These are phyloP conservation scores for Archaeoteleia sp. DNA, from an alignment of 2,888 invertebrate genomes.

Conservation along the genomic window DNA sequence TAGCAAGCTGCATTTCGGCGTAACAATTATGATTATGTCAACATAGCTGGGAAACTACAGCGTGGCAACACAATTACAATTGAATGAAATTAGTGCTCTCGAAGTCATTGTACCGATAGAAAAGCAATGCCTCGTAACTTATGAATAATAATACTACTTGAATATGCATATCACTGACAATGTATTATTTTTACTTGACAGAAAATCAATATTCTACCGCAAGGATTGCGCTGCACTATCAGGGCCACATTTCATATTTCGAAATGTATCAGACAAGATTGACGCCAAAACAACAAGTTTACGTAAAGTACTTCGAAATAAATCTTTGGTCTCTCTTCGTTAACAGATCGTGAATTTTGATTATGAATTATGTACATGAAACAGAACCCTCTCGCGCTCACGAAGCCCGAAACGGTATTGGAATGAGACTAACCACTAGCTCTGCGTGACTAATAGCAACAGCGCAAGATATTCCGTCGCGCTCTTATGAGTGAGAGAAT, in stretches of 20 bases:
- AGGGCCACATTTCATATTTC: constrained; percentile 35
- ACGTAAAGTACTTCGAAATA: constrained; percentile 17
- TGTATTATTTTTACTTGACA: constrained; percentile 71
- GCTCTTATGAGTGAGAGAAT: too few species aligned
- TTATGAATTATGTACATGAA: too few species aligned
- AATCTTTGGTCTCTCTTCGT: too few species aligned
- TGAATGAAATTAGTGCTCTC: constrained; percentile 30
- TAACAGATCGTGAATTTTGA: too few species aligned
- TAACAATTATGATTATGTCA: constrained; percentile 15
- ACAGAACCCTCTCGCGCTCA: too few species aligned
- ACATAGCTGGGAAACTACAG: constrained; percentile 5
- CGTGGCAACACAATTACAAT: constrained; percentile 25
- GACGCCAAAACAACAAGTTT: constrained; percentile 16
- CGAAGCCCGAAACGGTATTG: too few species aligned
- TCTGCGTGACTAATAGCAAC: too few species aligned
- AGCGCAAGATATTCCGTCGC: too few species aligned
- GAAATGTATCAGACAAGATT: constrained; percentile 22
- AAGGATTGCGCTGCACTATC: constrained; percentile 34
- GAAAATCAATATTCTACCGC: constrained; percentile 66
- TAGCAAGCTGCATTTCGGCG: too few species aligned
- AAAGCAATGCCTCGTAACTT: constrained; percentile 63
- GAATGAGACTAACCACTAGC: too few species aligned
- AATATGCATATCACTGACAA: constrained; percentile 70
- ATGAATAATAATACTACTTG: constrained; percentile 72
- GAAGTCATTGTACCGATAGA: constrained; percentile 54